These are phyloP conservation scores for Myotis lucifugus DNA, from an alignment of 2,113 vertebrate species.

Conservation along the genomic window DNA sequence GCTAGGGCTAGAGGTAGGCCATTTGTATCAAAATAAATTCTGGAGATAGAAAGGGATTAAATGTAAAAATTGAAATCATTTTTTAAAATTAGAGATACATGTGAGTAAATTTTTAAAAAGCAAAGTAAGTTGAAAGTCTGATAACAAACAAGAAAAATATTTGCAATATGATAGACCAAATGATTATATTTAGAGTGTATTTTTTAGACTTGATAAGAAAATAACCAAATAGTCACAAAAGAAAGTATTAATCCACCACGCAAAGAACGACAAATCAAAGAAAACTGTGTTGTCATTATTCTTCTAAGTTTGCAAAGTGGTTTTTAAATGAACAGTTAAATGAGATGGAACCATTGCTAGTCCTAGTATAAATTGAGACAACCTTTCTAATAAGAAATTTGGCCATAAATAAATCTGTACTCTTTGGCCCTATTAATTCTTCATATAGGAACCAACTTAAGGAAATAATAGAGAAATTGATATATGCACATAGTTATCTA, in stretches of 20 bases:
- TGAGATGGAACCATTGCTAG: background rate
- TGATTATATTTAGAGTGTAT: background rate
- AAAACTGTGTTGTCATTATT: background rate
- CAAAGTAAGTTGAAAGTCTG: background rate
- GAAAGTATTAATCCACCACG: background rate
- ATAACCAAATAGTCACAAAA: background rate
- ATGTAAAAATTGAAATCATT: background rate
- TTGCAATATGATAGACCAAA: background rate
- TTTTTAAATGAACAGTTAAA: conserved; percentile 29
- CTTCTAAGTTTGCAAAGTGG: background rate
- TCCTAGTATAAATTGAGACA: background rate
- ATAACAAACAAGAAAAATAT: background rate
- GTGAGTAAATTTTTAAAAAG: background rate
- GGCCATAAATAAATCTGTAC: background rate
- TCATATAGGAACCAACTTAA: background rate
- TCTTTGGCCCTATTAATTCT: background rate
- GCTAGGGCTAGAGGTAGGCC: background rate
- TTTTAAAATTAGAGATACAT: background rate
- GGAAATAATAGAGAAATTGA: background rate
- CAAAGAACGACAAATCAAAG: background rate
- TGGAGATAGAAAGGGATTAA: background rate
- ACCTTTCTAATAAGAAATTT: background rate
- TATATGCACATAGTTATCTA: background rate
- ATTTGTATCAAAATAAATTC: background rate
- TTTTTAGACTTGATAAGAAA: background rate